Conservation (phyloP, 2,797 vertebrate genomes). For the Simalia tracyae region DNA sequence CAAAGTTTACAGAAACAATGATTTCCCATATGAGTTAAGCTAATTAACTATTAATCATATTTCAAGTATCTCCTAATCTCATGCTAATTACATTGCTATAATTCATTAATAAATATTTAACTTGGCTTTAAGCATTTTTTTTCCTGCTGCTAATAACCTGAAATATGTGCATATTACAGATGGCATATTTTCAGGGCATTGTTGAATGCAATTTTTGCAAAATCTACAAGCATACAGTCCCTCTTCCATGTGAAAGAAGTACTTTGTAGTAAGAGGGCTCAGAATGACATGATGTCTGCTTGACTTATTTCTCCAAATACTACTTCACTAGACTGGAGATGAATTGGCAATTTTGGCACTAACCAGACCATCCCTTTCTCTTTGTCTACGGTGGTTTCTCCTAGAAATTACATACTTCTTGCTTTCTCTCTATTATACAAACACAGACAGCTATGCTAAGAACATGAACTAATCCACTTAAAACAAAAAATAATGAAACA, state of each 20-base stretch:
- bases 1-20: slow-evolving; percentile 48
- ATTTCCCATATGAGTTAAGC: slow-evolving; percentile 52
- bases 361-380: neutral
- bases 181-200: neutral
- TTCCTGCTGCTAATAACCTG: slow-evolving; percentile 45
- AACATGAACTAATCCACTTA: neutral
- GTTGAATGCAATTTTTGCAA: neutral
- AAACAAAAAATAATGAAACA: neutral
- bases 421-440: neutral
- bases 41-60: slow-evolving; percentile 64
- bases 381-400: neutral
- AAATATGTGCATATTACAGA: slow-evolving; percentile 17
- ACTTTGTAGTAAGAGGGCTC: neutral
- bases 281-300: neutral
- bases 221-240: neutral
- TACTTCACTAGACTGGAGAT: neutral
- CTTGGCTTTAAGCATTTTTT: slow-evolving; percentile 55
- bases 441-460: neutral
- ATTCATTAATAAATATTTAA: slow-evolving; percentile 67
- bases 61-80: slow-evolving; percentile 59
- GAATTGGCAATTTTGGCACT: neutral
- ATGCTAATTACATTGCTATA: slow-evolving; percentile 57
- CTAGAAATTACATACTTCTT: neutral
- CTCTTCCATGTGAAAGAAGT: neutral
- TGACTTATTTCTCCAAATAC: neutral